These are phyloP conservation scores for Nasua narica DNA, from an alignment of 2,797 vertebrate species.

Conservation along the genomic window DNA sequence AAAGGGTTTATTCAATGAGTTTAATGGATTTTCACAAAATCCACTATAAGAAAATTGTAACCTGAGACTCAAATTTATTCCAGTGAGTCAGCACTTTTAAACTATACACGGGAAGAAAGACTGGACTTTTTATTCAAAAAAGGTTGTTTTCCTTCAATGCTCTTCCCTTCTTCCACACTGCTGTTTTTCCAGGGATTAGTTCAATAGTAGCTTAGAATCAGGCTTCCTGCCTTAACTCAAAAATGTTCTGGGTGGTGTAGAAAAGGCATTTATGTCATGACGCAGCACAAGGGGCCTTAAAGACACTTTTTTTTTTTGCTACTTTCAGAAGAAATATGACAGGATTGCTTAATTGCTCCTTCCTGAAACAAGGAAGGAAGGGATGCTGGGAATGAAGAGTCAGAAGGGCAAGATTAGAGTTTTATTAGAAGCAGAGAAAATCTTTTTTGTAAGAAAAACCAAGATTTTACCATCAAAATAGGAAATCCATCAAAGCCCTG, in stretches of 20 bases:
- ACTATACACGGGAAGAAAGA: background rate
- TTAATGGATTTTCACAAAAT: constrained; percentile 48
- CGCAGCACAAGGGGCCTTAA: constrained; percentile 20
- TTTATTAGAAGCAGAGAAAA: constrained; percentile 13
- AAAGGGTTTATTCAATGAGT: background rate
- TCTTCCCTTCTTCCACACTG: background rate
- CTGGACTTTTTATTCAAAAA: background rate
- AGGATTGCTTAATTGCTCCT: constrained; percentile 12
- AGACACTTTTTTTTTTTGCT: background rate
- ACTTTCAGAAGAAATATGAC: constrained; percentile 20
- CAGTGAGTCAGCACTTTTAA: constrained; percentile 23
- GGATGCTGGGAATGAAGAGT: background rate
- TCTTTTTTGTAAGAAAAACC: constrained; percentile 24
- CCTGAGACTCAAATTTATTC: constrained; percentile 28
- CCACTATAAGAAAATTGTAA: constrained; percentile 24
- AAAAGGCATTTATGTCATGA: background rate
- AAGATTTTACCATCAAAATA: constrained; percentile 53
- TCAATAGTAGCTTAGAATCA: background rate
- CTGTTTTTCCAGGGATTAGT: background rate
- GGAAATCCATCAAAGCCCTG: constrained; percentile 23
- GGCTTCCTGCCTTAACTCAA: constrained; percentile 8
- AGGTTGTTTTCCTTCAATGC: background rate
- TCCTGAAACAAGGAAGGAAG: background rate
- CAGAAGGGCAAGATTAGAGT: constrained; percentile 16
- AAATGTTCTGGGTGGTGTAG: background rate